Conservation (phyloP, 2,113 vertebrate species). For the Bubalus kerabau region DNA sequence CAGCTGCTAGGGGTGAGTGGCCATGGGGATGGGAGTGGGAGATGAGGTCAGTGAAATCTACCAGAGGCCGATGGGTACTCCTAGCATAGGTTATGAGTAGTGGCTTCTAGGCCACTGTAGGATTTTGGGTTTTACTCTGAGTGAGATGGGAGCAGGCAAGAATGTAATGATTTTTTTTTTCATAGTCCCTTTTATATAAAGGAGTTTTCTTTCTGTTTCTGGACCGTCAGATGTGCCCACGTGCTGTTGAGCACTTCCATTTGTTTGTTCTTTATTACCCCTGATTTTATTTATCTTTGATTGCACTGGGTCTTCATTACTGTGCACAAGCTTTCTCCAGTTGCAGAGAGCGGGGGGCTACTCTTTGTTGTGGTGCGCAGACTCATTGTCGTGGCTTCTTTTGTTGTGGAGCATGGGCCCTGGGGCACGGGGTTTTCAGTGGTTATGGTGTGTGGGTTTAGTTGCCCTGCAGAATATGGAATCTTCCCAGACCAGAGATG, state of each 20-base stretch:
- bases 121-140: not conserved
- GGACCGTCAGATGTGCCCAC: not conserved
- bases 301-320: not conserved
- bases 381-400: accelerated
- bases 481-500: not conserved
- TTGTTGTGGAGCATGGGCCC: not conserved
- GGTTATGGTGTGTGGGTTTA: not conserved
- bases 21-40: not conserved
- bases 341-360: not conserved
- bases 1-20: not conserved
- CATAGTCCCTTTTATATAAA: not conserved
- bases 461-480: not conserved
- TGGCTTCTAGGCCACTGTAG: not conserved
- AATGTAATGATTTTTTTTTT: not conserved
- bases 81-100: not conserved
- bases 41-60: not conserved
- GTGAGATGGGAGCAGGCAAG: not conserved
- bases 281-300: not conserved
- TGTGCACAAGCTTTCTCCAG: not conserved
- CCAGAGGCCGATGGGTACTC: not conserved
- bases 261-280: not conserved
- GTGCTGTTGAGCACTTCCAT: not conserved
- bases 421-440: not conserved
- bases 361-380: not conserved
- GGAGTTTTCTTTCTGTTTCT: not conserved